Percentiles rank a stretch among this genome's conserved stretches.
Conservation (phyloP, 1,140 invertebrate genomes). For the Euschistus heros region DNA sequence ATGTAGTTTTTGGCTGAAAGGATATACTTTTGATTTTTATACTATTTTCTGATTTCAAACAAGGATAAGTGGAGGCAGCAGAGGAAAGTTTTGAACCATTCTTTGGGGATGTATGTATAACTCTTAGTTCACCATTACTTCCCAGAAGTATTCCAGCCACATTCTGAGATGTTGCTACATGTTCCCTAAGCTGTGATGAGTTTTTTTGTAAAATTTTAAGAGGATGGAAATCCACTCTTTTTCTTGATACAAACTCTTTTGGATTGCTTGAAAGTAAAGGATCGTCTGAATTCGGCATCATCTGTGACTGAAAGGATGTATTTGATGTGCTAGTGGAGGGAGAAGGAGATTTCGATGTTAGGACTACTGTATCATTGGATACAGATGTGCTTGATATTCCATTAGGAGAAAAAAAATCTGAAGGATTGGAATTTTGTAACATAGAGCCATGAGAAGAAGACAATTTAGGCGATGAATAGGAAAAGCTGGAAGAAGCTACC, state of each 20-base stretch:
- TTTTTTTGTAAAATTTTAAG: constrained; percentile 50
- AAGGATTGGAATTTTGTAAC: constrained; percentile 45
- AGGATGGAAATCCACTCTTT: constrained; percentile 51
- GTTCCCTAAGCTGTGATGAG: constrained; percentile 39
- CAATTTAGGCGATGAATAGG: constrained; percentile 46
- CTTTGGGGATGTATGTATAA: constrained; percentile 43
- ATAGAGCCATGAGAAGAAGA: not conserved
- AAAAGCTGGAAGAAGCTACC: constrained; percentile 59
- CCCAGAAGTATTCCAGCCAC: constrained; percentile 50
- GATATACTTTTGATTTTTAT: constrained; percentile 17
- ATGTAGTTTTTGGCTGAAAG: not conserved
- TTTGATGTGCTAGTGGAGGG: constrained; percentile 44
- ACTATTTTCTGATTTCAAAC: constrained; percentile 17
- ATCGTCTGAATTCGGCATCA: constrained; percentile 78
- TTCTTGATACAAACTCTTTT: constrained; percentile 57
- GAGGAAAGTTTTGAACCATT: constrained; percentile 27
- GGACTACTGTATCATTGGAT: constrained; percentile 46
- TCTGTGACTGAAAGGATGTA: constrained; percentile 51
- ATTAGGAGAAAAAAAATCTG: constrained; percentile 73
- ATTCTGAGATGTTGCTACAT: constrained; percentile 41
- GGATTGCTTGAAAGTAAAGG: constrained; percentile 68
- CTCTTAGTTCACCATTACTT: constrained; percentile 51
- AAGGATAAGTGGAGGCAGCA: constrained; percentile 7
- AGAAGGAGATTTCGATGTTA: constrained; percentile 43
- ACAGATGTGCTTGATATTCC: constrained; percentile 61